Base-by-base conservation (phyloP, 1,140 invertebrate species). In the Drosophila pectinifera region DNA sequence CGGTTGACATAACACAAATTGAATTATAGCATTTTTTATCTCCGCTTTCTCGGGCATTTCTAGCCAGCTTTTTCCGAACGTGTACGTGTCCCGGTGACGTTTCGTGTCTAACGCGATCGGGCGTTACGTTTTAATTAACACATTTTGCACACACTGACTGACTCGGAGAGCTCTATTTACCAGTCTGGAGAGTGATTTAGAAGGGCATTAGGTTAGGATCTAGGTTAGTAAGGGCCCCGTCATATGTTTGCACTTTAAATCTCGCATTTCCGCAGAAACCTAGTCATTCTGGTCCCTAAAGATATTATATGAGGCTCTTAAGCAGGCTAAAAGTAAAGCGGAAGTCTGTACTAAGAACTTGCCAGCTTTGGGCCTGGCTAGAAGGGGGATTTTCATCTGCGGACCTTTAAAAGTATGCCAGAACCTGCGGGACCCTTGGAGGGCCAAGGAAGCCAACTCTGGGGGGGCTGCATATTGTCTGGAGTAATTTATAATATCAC, bases 111-210 rank as follows among this genome's bases (percentile, higher is more conserved):
- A 86, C 75, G 73, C 77, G 73, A 64, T 79, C 75, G 58, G 74
- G 83, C 83, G 83, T 89, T 89, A 82, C 65, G 48, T 79, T 88
- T 88, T 88, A 83, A 88, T 88, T 88, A 88, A 83, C 83, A 88
- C 83, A 77, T 88, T 88, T 73, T 70, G 61, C 39, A 24, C 24
- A 11, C 18, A 34, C 58, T 43, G 64, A 49, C 26, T 69, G 61
- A 43, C 70, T 72, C 57, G 22, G 2, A 14, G 10, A n/a, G 26
- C 14, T 11, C 63, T 43, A 20, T 24, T 18, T 13, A 5, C 20
- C 14, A 10, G 18, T 20, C n/a, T 14, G 45, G 31, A 39, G 34
- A 14, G 24, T 16, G 7, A 13, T 49, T 49, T 49, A 13, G 31
- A 31, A n/a, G 13, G 16, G 41, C 41, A 16, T 20, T 73, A 46